These are phyloP conservation scores for Apogon talboti DNA, from an alignment of 2,797 vertebrate genomes.

Conservation along the genomic window DNA sequence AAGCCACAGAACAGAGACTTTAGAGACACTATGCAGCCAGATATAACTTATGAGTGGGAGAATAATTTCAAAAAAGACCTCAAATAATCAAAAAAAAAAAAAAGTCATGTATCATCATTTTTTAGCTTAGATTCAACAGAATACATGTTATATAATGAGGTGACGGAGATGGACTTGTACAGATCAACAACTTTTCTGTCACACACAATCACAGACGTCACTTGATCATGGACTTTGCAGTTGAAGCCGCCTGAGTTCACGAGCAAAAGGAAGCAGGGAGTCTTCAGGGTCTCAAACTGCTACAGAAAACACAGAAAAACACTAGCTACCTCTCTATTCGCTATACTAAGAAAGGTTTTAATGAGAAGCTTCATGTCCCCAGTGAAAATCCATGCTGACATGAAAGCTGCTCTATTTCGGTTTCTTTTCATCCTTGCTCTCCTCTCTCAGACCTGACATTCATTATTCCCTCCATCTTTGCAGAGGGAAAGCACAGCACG, in stretches of 20 bases:
- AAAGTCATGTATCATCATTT: slow-evolving; percentile 28
- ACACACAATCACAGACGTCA: slow-evolving; percentile 28
- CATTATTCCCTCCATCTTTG: slow-evolving; percentile 78
- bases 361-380: slow-evolving; percentile 75
- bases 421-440: slow-evolving; percentile 74
- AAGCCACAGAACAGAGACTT: slow-evolving; percentile 64
- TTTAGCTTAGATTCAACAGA: slow-evolving; percentile 7
- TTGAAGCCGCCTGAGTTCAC: slow-evolving; percentile 23
- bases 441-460: slow-evolving; percentile 75
- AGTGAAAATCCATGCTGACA: slow-evolving; percentile 71
- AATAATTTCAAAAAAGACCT: slow-evolving; percentile 30
- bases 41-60: slow-evolving; percentile 50
- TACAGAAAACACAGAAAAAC: slow-evolving; percentile 52
- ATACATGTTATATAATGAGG: slow-evolving; percentile 33
- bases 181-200: slow-evolving; percentile 8
- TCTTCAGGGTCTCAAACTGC: slow-evolving; percentile 51
- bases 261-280: slow-evolving; percentile 23
- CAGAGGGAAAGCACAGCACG: slow-evolving; percentile 53
- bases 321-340: slow-evolving; percentile 45
- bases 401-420: slow-evolving; percentile 79
- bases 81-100: slow-evolving; percentile 30
- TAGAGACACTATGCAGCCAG: slow-evolving; percentile 32
- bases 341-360: slow-evolving; percentile 68
- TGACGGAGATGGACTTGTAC: slow-evolving; percentile 5
- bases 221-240: slow-evolving; percentile 19